Evolutionary conservation across 2,888 invertebrate species (phyloP).

Genomic region (Steinernema hermaphroditum): DNA sequence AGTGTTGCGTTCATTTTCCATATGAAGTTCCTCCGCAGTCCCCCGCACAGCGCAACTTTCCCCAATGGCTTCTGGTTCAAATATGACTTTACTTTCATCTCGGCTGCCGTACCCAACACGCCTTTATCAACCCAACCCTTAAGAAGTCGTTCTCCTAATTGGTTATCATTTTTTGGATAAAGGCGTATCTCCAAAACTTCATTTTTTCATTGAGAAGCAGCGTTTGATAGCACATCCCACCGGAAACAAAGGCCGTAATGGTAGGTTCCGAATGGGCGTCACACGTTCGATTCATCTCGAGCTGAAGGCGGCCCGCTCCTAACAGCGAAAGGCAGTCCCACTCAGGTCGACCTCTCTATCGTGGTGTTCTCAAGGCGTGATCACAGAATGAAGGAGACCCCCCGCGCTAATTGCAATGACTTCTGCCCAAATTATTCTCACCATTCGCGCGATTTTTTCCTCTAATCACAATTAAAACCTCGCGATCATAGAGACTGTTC

Average conservation of each 20-base stretch:
- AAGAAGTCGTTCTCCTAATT: too few species aligned
- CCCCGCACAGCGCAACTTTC: too few species aligned
- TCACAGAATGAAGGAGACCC: conserved; percentile 8
- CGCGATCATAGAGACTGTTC: not conserved
- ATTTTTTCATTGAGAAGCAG: not conserved
- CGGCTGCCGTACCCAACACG: too few species aligned
- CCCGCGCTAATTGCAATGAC: not conserved
- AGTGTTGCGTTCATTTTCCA: too few species aligned
- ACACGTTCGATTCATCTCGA: conserved; percentile 16
- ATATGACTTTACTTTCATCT: too few species aligned
- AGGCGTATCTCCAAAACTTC: not conserved
- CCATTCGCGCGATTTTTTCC: not conserved
- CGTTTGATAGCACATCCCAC: conserved; percentile 2
- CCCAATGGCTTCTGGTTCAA: too few species aligned
- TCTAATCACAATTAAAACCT: not conserved
- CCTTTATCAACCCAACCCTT: too few species aligned
- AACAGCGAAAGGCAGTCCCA: too few species aligned
- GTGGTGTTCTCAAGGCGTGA: too few species aligned
- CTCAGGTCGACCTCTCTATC: too few species aligned
- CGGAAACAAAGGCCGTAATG: not conserved
- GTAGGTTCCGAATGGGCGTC: conserved; percentile 22
- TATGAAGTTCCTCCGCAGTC: too few species aligned
- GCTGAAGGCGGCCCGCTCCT: too few species aligned
- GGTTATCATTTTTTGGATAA: not conserved
- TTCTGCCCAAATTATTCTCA: conserved; percentile 5